phyloP scores from a whole-genome alignment of 2,888 invertebrate genomes.

The Adela reaumurella region DNA sequence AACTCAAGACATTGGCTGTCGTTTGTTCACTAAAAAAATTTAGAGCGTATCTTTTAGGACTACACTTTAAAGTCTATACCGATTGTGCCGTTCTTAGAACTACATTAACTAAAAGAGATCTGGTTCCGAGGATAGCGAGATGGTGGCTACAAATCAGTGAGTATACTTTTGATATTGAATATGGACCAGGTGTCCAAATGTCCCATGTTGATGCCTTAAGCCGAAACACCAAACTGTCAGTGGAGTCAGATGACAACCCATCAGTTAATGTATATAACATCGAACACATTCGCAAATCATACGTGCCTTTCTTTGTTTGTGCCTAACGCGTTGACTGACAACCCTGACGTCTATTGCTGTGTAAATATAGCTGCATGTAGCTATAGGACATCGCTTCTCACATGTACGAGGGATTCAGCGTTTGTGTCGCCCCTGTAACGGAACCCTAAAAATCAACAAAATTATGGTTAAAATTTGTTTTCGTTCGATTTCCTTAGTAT shows the following conservation, averaged over 20 bases:
- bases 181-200: slow-evolving; percentile 12
- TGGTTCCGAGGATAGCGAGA: slow-evolving; percentile 12
- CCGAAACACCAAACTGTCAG: neutral
- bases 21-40: slow-evolving; percentile 14
- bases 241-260: no score
- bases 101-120: slow-evolving; percentile 10
- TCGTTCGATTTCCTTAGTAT: no score
- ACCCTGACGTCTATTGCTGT: no score
- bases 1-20: slow-evolving; percentile 17
- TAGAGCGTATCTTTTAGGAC: slow-evolving; percentile 14
- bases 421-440: no score
- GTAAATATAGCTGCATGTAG: no score
- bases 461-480: no score
- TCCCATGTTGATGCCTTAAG: slow-evolving; percentile 12
- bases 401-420: no score
- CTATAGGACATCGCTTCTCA: no score
- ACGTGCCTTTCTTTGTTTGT: no score
- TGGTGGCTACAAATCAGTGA: slow-evolving; percentile 14
- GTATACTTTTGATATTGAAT: slow-evolving; percentile 12
- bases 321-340: no score
- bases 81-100: slow-evolving; percentile 13
- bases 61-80: slow-evolving; percentile 15
- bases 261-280: neutral
- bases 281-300: no score
- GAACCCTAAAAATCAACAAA: no score